These are phyloP conservation scores for Xiphias gladius DNA, from an alignment of 2,113 vertebrate genomes.

Conservation along the genomic window DNA sequence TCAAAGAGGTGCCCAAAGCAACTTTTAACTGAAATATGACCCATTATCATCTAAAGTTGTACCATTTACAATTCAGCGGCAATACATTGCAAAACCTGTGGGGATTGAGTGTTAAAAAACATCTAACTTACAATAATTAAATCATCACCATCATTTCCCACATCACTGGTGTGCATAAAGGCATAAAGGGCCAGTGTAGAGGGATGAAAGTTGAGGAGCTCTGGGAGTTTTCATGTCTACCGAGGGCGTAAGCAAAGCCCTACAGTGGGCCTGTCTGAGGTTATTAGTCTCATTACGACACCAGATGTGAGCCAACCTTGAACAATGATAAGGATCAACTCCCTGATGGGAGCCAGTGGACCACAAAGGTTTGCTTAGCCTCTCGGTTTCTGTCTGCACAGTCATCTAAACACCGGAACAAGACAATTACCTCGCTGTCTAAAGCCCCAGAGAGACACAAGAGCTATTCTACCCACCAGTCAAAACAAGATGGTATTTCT, in stretches of 20 bases:
- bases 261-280: constrained; percentile 45
- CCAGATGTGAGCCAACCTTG: constrained; percentile 73
- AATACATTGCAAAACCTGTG: not conserved
- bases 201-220: constrained; percentile 27
- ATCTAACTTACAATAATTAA: not conserved
- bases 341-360: constrained; percentile 60
- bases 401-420: constrained; percentile 70
- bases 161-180: constrained; percentile 28
- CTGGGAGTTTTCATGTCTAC: constrained; percentile 41
- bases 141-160: constrained; percentile 18
- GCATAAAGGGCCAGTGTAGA: constrained; percentile 7
- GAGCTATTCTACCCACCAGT: constrained; percentile 59
- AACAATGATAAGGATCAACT: constrained; percentile 76
- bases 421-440: constrained; percentile 57
- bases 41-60: not conserved
- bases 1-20: constrained; percentile 92
- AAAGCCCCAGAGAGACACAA: constrained; percentile 45
- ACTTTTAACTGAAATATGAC: constrained; percentile 17
- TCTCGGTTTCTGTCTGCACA: constrained; percentile 56
- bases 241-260: constrained; percentile 47
- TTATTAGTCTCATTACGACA: constrained; percentile 70
- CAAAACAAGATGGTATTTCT: constrained; percentile 58
- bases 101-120: not conserved
- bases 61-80: constrained; percentile 2
- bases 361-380: constrained; percentile 63